A percentile compares a stretch with the other conserved stretches of the same genome.
Evolutionary conservation across 2,113 vertebrate species (phyloP).

Genomic region (Rynchops niger): DNA sequence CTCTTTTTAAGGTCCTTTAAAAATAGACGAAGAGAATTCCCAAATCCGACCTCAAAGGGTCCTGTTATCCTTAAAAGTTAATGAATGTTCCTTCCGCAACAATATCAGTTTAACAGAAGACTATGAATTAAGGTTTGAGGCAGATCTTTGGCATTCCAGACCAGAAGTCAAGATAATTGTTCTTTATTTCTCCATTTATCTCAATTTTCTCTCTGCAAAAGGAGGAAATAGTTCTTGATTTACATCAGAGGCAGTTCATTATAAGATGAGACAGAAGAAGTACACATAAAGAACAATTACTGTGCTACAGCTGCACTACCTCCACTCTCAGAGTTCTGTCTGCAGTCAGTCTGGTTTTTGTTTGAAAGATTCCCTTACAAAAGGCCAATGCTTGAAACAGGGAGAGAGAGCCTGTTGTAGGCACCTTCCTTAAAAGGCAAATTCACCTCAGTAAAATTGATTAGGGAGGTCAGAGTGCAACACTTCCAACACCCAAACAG

Average conservation of each 20-base stretch:
- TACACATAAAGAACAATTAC: not conserved
- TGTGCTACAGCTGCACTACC: not conserved
- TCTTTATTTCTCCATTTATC: slow-evolving; percentile 15
- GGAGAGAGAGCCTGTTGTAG: not conserved
- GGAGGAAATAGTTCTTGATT: slow-evolving; percentile 3
- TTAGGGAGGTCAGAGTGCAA: not conserved
- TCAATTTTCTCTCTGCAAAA: slow-evolving; percentile 3
- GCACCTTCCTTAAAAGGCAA: not conserved
- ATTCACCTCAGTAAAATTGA: not conserved
- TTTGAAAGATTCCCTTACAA: not conserved
- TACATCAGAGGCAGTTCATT: not conserved
- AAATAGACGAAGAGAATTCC: not conserved
- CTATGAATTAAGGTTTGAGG: not conserved
- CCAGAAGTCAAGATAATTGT: slow-evolving; percentile 5
- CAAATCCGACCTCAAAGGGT: not conserved
- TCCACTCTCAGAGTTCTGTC: not conserved
- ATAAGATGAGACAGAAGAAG: not conserved
- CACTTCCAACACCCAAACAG: not conserved
- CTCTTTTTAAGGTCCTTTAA: not conserved
- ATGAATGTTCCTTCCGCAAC: not conserved
- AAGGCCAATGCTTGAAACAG: not conserved
- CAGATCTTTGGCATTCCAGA: slow-evolving; percentile 2
- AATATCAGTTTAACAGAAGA: not conserved
- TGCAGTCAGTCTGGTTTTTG: not conserved
- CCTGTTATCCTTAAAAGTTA: not conserved